phyloP scores from a whole-genome alignment of 2,797 vertebrate species.

The Myotis myotis region DNA sequence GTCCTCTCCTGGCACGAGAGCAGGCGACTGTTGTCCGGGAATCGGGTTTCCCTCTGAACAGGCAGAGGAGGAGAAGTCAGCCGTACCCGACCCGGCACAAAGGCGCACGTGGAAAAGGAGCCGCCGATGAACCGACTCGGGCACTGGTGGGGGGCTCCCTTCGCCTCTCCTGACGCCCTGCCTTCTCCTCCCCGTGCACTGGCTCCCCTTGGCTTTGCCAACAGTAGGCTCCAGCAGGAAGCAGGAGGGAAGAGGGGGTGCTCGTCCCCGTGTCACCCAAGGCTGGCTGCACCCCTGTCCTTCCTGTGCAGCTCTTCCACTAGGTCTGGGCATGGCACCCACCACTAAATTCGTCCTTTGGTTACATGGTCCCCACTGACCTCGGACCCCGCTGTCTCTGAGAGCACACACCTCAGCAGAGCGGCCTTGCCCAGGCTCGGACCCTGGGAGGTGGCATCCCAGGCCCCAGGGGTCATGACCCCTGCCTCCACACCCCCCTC shows the following conservation, averaged over 20 bases:
- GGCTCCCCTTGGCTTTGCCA: not conserved
- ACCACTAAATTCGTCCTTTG: not conserved
- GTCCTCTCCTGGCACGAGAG: constrained; percentile 77
- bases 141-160: too few relatives aligned
- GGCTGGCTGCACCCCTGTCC: not conserved
- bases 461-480: not conserved
- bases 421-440: rapidly evolving
- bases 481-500: not conserved
- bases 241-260: not conserved
- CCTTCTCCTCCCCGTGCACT: not conserved
- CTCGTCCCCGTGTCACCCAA: rapidly evolving
- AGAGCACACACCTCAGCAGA: not conserved
- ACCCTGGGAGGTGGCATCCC: not conserved
- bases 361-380: not conserved
- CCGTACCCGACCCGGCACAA: rapidly evolving
- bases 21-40: constrained; percentile 73
- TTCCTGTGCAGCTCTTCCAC: too few relatives aligned
- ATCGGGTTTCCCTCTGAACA: constrained; percentile 80
- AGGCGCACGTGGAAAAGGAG: not conserved
- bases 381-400: not conserved
- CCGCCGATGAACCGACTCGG: rapidly evolving
- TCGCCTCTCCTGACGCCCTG: not conserved
- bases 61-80: not conserved
- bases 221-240: not conserved
- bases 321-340: not conserved